Percentiles rank a stretch among this genome's conserved stretches.
These are phyloP conservation scores for Temnopleurus reevesii DNA, from an alignment of 53 echinoderm and acorn worm species.

Conservation along the genomic window DNA sequence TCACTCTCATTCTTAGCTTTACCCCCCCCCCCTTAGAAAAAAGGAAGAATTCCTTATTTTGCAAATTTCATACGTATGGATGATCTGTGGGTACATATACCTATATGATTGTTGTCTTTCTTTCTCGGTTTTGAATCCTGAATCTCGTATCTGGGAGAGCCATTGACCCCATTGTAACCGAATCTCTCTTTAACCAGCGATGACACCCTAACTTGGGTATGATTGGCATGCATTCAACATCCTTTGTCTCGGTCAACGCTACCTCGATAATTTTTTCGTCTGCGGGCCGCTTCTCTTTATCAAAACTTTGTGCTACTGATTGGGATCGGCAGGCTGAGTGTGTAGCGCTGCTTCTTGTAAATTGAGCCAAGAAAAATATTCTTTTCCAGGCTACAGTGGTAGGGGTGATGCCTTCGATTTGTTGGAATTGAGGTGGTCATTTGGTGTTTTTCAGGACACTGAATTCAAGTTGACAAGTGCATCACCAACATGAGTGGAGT, in stretches of 20 bases:
- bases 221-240: conserved; percentile 32
- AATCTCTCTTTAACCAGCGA: background rate
- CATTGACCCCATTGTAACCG: conserved; percentile 20
- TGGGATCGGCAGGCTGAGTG: background rate
- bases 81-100: no score
- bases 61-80: background rate
- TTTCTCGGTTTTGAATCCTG: no score
- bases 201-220: background rate
- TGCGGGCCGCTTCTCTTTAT: conserved; percentile 13
- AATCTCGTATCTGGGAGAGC: background rate
- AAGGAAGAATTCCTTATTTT: background rate
- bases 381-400: background rate
- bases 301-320: background rate
- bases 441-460: background rate
- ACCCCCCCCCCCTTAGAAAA: background rate
- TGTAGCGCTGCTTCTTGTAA: background rate
- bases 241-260: background rate
- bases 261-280: conserved; percentile 20
- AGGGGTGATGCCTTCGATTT: background rate
- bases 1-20: no score
- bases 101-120: no score
- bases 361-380: background rate
- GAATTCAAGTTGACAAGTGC: background rate
- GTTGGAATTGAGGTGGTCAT: no score
- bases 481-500: background rate